These are phyloP conservation scores for Selenia dentaria DNA, from an alignment of 2,888 invertebrate genomes.

Conservation along the genomic window DNA sequence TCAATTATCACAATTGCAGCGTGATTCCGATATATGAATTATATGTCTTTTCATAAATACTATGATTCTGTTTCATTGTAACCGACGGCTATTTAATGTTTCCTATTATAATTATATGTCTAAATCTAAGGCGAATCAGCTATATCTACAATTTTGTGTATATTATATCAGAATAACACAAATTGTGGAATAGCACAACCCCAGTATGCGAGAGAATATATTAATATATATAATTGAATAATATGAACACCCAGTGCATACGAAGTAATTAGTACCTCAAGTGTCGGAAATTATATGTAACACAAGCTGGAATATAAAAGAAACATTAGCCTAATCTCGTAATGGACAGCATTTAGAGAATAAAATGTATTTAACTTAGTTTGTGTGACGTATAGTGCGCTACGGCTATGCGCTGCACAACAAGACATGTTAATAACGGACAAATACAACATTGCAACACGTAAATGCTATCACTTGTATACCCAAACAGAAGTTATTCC, in stretches of 20 bases:
- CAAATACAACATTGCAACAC: conserved; percentile 14
- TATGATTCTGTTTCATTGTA: conserved; percentile 66
- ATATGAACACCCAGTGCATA: conserved; percentile 79
- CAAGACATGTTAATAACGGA: conserved; percentile 1
- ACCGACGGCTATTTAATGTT: conserved; percentile 59
- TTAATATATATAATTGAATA: conserved; percentile 44
- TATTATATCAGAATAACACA: conserved; percentile 59
- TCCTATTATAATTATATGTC: conserved; percentile 62
- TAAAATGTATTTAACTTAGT: conserved; percentile 28
- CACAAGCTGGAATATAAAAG: conserved; percentile 67
- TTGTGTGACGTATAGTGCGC: conserved; percentile 1
- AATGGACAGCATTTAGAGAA: conserved; percentile 57
- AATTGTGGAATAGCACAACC: conserved; percentile 68
- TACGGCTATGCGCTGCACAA: conserved; percentile 1
- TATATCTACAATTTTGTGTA: conserved; percentile 80
- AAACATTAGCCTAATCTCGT: conserved; percentile 62
- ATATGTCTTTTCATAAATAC: conserved; percentile 73
- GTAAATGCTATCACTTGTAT: conserved; percentile 20
- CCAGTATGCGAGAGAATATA: conserved; percentile 50
- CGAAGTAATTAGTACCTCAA: conserved; percentile 68
- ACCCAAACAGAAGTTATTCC: too few species aligned
- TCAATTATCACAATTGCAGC: conserved; percentile 58
- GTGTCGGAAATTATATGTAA: conserved; percentile 60
- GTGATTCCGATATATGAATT: conserved; percentile 50
- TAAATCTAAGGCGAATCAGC: conserved; percentile 78